Evolutionary conservation across 92 coral and sea anemone species (phyloP).

Genomic region (Epizoanthus stellaris): DNA sequence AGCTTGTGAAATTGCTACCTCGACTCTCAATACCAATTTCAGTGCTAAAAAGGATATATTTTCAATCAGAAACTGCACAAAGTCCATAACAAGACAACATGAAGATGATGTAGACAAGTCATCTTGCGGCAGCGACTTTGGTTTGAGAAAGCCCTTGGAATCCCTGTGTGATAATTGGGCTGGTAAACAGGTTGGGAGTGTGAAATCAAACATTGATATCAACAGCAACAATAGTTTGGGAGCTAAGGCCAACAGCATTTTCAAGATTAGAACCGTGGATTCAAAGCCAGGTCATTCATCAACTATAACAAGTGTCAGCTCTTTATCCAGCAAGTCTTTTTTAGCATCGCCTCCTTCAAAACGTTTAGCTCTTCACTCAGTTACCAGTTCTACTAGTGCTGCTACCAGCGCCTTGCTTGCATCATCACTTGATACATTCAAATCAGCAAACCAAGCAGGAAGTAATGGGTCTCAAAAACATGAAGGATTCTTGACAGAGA

Average conservation of each 20-base stretch:
- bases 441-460: not conserved
- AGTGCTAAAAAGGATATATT: not conserved
- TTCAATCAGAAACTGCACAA: conserved; percentile 2
- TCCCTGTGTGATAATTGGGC: conserved; percentile 9
- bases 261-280: not conserved
- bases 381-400: not conserved
- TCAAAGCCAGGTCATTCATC: conserved; percentile 1
- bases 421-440: not conserved
- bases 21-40: conserved; percentile 20
- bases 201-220: not conserved
- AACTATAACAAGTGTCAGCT: not conserved
- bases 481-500: not conserved
- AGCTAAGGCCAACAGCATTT: not conserved
- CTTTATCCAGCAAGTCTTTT: not conserved
- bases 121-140: not conserved
- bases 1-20: conserved; percentile 64
- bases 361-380: conserved; percentile 11
- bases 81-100: conserved; percentile 7
- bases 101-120: not conserved
- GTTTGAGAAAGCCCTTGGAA: conserved; percentile 10
- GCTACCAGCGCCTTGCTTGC: not conserved
- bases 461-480: not conserved
- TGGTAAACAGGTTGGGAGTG: not conserved
- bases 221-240: not conserved
- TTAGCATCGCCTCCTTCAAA: conserved; percentile 29